These are phyloP conservation scores for Spisula solida DNA, from an alignment of 2,888 invertebrate genomes.

Conservation along the genomic window DNA sequence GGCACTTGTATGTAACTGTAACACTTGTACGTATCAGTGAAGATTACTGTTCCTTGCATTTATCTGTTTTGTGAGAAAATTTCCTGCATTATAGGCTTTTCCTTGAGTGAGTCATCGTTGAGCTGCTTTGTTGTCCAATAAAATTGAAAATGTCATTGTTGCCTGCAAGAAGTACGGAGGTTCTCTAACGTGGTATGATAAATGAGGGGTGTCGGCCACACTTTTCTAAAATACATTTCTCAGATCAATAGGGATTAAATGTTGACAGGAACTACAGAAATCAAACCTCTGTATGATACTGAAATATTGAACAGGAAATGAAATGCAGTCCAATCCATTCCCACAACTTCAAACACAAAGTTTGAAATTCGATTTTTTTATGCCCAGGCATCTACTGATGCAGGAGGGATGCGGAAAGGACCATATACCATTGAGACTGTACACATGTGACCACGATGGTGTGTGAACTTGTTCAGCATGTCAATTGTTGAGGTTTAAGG, in stretches of 20 bases:
- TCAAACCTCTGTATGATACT: not conserved
- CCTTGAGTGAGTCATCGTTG: not conserved
- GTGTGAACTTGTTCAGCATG: no score
- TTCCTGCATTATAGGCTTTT: not conserved
- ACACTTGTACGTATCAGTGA: not conserved
- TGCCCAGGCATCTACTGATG: no score
- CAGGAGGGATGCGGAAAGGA: no score
- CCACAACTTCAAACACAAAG: no score
- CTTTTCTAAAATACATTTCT: not conserved
- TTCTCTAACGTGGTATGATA: not conserved
- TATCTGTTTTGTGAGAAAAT: not conserved
- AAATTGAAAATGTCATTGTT: slow-evolving; percentile 24
- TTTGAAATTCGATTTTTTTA: no score
- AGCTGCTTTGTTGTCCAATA: slow-evolving; percentile 9
- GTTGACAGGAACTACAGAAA: not conserved
- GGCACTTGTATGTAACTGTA: not conserved
- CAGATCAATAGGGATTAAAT: not conserved
- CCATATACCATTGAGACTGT: no score
- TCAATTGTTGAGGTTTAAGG: no score
- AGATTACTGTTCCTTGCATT: not conserved
- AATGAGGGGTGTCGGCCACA: not conserved
- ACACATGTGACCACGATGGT: no score
- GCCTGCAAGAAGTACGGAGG: not conserved
- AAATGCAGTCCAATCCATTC: not conserved
- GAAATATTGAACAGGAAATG: not conserved